phyloP scores from a whole-genome alignment of 2,797 vertebrate genomes.

The Sphaeramia orbicularis region DNA sequence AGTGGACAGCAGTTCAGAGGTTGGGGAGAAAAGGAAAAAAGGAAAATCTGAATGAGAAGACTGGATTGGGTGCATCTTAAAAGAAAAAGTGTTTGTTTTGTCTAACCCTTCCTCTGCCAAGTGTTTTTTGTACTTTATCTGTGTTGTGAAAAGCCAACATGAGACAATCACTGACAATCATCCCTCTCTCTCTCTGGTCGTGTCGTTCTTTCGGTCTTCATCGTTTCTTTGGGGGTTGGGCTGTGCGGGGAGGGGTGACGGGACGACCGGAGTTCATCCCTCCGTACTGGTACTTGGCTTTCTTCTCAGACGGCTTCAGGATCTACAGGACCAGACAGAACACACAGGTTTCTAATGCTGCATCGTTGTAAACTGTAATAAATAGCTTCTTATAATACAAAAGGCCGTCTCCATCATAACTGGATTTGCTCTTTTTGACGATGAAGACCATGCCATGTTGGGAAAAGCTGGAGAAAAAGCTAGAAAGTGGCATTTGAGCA shows the following conservation, averaged over 20 bases:
- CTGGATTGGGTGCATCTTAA: conserved; percentile 48
- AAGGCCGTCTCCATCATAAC: no score
- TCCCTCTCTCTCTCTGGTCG: conserved; percentile 26
- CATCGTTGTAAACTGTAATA: no score
- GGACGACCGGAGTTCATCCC: conserved; percentile 88
- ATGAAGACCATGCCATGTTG: no score
- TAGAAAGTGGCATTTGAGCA: no score
- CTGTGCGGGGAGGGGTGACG: conserved; percentile 87
- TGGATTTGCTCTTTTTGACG: background rate
- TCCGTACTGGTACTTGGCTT: conserved; percentile 89
- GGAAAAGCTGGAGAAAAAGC: no score
- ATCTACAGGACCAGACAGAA: conserved; percentile 72
- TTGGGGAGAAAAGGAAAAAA: conserved; percentile 30
- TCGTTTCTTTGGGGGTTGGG: conserved; percentile 87
- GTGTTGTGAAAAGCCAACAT: conserved; percentile 31
- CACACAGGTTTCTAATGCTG: no score
- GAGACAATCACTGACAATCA: conserved; percentile 27
- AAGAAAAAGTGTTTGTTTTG: conserved; percentile 38
- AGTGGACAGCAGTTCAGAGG: conserved; percentile 54
- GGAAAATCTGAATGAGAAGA: conserved; percentile 31
- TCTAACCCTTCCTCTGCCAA: conserved; percentile 54
- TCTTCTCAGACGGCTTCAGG: conserved; percentile 90
- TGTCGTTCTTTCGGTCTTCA: conserved; percentile 81
- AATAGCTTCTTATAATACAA: no score
- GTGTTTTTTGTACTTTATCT: conserved; percentile 50